A percentile compares a stretch with the other conserved stretches of the same genome.
These are phyloP conservation scores for Nanorana parkeri DNA, from an alignment of 2,113 vertebrate species.

Conservation along the genomic window DNA sequence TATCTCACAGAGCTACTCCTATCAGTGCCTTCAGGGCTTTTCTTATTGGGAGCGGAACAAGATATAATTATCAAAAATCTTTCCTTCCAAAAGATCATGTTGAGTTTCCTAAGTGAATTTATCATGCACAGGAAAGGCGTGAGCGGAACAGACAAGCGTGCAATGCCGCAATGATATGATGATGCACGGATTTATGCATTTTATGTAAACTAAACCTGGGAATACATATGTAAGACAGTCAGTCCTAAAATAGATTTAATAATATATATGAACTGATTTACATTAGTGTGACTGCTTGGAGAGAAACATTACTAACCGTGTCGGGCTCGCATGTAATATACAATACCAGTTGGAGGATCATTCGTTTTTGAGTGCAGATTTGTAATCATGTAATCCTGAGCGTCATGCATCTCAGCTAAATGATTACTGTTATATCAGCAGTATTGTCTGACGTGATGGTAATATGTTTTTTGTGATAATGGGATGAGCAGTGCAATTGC, in stretches of 20 bases:
- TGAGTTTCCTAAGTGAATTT: slow-evolving; percentile 10
- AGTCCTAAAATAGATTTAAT: background rate
- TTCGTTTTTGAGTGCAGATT: no score
- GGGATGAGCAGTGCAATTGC: no score
- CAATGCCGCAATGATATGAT: background rate
- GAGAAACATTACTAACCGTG: no score
- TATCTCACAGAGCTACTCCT: background rate
- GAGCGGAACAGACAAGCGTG: background rate
- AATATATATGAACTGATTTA: no score
- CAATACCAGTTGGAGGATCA: no score
- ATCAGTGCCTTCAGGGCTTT: slow-evolving; percentile 12
- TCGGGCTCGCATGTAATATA: no score
- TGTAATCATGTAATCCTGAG: no score
- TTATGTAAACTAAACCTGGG: slow-evolving; percentile 3
- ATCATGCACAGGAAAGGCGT: background rate
- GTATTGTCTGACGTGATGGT: no score
- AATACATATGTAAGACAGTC: background rate
- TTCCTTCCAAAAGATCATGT: slow-evolving; percentile 15
- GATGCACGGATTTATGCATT: background rate
- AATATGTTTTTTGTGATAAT: no score
- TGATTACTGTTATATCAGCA: no score
- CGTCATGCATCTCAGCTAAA: no score
- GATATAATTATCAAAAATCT: slow-evolving; percentile 27
- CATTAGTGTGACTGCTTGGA: no score
- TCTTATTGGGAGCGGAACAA: slow-evolving; percentile 32